These are phyloP conservation scores for Drosophila kanapiae DNA, from an alignment of 1,140 invertebrate species.

Conservation along the genomic window DNA sequence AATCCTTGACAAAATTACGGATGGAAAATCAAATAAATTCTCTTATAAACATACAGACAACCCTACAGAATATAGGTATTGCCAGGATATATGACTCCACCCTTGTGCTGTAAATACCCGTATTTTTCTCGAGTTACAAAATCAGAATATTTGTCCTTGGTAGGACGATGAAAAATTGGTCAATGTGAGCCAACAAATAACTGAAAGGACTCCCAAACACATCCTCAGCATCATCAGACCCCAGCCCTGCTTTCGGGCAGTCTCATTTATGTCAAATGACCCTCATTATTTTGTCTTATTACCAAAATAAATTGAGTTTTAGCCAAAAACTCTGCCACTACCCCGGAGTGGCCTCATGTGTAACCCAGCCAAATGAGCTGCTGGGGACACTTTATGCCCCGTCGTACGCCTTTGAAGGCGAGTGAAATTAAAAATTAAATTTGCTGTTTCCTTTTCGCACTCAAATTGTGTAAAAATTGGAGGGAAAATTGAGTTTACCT, in stretches of 20 bases:
- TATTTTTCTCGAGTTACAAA: conserved; percentile 49
- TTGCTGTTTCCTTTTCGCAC: conserved; percentile 25
- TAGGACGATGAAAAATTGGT: conserved; percentile 65
- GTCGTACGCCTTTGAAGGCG: conserved; percentile 12
- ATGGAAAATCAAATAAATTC: conserved; percentile 5
- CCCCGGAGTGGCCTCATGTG: conserved; percentile 34
- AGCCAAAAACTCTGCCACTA: conserved; percentile 56
- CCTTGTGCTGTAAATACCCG: conserved; percentile 12
- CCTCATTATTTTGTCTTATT: conserved; percentile 80
- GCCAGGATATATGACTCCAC: background rate
- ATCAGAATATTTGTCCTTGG: conserved; percentile 31
- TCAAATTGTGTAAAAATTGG: conserved; percentile 65
- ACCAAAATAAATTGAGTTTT: conserved; percentile 83
- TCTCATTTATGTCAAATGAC: conserved; percentile 81
- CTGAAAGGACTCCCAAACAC: conserved; percentile 53
- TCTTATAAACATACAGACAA: background rate
- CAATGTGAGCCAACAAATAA: conserved; percentile 69
- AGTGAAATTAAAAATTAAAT: conserved; percentile 74
- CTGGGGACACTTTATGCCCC: conserved; percentile 23
- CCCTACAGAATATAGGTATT: background rate
- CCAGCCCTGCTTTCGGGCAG: conserved; percentile 9
- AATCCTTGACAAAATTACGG: conserved; percentile 1
- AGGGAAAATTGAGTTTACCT: conserved; percentile 80
- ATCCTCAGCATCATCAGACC: conserved; percentile 1
- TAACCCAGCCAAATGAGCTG: conserved; percentile 26